Base-by-base conservation (phyloP, 2,113 vertebrate genomes). In the Mandrillus leucophaeus region DNA sequence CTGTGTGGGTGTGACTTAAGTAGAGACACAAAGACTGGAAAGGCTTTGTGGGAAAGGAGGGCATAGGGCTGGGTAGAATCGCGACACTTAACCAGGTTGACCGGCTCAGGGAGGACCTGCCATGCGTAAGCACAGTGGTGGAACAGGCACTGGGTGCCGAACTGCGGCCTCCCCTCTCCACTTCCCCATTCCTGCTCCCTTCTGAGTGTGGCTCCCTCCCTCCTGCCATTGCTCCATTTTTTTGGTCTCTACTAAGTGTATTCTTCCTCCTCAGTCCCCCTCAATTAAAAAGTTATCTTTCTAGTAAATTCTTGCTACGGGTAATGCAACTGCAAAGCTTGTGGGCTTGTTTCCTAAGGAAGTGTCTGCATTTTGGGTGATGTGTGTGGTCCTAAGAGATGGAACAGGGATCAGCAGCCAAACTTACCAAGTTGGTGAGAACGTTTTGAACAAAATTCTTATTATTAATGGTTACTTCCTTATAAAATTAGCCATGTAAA, bases 301-400 rank as follows among this genome's bases (percentile, higher is more conserved):
- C 55, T n/a, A 88, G 32, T 79, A 93, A 83, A 40, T 84, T 95
- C 87, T 88, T 79, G 66, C 88, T 95, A 13, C 18, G 30, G 30
- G 48, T 59, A 87, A 64, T n/a, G 23, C 38, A 61, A 85, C 2
- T 20, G 2, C 61, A 89, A 96, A 48, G 38, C 4, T 38, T 45
- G 11, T n/a, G 78, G 30, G 45, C 93, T 55, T 83, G 35, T 38
- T 73, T 95, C 38, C 43, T 70, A 68, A 91, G 32, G 61, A 85
- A 75, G 50, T 2, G 43, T 35, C 68, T 64, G 7, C 14, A 87
- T 79, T 88, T 83, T 72, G 10, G 20, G 27, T 87, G 43, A 40
- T 83, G 52, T 38, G 35, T 81, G 40, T 86, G 55, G 40, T 76
- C 27, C 68, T 83, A 88, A 83, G 75, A 94, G 81, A 89, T n/a